A percentile compares a stretch with the other conserved stretches of the same genome.
phyloP scores from a whole-genome alignment of 2,113 vertebrate species.

The Leptosomus discolor region DNA sequence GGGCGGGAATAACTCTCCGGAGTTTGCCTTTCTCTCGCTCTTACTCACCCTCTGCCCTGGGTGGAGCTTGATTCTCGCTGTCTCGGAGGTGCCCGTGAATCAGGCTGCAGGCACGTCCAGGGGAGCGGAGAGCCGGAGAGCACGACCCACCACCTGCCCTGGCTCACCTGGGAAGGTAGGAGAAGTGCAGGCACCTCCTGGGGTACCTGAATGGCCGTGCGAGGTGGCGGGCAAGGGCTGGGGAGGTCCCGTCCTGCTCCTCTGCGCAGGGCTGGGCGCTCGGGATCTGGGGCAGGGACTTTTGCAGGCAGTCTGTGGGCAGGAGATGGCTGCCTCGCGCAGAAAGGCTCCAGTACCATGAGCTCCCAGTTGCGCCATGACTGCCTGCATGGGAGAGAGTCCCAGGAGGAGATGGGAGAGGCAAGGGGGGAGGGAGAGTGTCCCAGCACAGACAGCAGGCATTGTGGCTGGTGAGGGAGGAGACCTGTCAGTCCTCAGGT shows the following conservation, averaged over 20 bases:
- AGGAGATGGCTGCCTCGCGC: not conserved
- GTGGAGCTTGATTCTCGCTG: slow-evolving; percentile 44
- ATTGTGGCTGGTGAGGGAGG: not conserved
- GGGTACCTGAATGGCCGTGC: fast-evolving
- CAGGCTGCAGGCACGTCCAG: slow-evolving; percentile 35
- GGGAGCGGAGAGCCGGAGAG: not conserved
- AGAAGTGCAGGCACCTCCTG: not conserved
- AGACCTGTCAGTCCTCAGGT: not conserved
- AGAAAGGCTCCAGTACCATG: not conserved
- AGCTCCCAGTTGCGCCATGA: not conserved
- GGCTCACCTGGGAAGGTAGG: slow-evolving; percentile 54
- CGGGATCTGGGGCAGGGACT: not conserved
- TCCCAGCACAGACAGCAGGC: not conserved
- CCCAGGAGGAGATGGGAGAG: not conserved
- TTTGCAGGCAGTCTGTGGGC: not conserved
- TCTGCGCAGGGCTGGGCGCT: not conserved
- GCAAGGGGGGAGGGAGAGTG: too few relatives aligned
- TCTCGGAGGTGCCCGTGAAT: slow-evolving; percentile 48
- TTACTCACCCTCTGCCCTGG: slow-evolving; percentile 64
- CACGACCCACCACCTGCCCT: not conserved
- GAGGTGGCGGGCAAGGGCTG: not conserved
- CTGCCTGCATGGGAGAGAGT: not conserved
- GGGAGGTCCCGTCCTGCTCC: not conserved
- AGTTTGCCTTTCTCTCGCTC: slow-evolving; percentile 55
- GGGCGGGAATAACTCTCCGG: slow-evolving; percentile 40